Base-by-base conservation (phyloP, 2,113 vertebrate species). In the Empidonax traillii region DNA sequence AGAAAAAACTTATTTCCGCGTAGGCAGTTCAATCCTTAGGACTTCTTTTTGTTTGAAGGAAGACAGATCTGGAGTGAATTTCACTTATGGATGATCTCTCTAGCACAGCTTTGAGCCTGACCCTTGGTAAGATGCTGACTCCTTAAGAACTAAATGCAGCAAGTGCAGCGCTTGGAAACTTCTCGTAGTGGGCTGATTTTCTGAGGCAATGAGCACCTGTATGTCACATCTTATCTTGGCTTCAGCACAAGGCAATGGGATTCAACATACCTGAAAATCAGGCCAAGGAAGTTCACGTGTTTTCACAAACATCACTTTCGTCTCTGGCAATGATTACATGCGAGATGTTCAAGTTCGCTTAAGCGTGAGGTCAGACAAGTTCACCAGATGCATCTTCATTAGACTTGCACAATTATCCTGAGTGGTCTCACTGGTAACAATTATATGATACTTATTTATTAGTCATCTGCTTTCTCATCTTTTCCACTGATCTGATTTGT, bases 81-180 rank as follows among this genome's bases (percentile, higher is more conserved):
- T 96, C 85, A 95, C 91, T 84, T 83, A 90, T 7, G 21, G 76
- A 72, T 83, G 89, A 65, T 91, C 80, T 87, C 94, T 89, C 19
- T 65, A 96, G 91, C 58, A n/a, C 0, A 1, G 87, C 94, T 94
- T 91, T 91, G 65, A 95, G 91, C 89, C 53, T 95, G 96, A 94
- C 93, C 94, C 93, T 90, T 19, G 84, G 84, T 94, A 93, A 84
- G 91, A 95, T 85, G 94, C 94, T 94, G 94, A 83, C 95, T 94
- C 67, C 66, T 93, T 39, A 73, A 86, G 94, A 90, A 83, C 49
- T 68, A 73, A 94, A 97, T 19, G 62, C 83, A 72, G 91, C 61
- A 67, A 97, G 91, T 82, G 86, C 91, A 92, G 91, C 1, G 5
- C 89, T 73, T 4, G 31, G 93, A 94, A 96, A 93, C 74, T 95